Percentiles rank a stretch among this genome's conserved stretches.
Evolutionary conservation across 2,113 vertebrate species (phyloP).

Genomic region (Sarotherodon lohbergeri): DNA sequence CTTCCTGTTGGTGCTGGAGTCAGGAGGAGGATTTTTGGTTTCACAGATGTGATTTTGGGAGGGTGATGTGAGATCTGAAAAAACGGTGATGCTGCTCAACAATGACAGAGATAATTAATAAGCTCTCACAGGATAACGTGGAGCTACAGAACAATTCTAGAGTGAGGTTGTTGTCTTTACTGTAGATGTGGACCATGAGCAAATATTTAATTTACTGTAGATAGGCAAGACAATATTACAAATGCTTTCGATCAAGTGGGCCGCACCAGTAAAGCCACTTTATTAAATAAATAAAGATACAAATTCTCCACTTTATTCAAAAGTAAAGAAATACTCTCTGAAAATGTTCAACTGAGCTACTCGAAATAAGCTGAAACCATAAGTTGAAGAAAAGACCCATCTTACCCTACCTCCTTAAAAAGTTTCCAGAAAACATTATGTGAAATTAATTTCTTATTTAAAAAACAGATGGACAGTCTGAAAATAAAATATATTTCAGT

Average conservation of each 20-base stretch:
- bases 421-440: neutral
- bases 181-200: neutral
- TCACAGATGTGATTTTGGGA: slow-evolving; percentile 21
- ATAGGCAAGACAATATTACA: neutral
- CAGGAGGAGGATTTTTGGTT: slow-evolving; percentile 23
- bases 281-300: neutral
- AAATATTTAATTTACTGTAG: neutral
- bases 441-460: neutral
- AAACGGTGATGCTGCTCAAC: neutral
- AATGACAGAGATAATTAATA: slow-evolving; percentile 11
- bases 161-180: neutral
- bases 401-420: neutral
- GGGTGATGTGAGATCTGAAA: neutral
- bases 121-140: neutral
- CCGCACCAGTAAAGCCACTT: neutral
- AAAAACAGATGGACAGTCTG: neutral
- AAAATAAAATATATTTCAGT: neutral
- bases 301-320: neutral
- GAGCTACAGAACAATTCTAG: neutral
- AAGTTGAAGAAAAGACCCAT: accelerated
- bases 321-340: neutral
- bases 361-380: neutral
- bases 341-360: neutral
- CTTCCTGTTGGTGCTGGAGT: slow-evolving; percentile 30
- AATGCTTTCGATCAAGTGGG: neutral